These are phyloP conservation scores for Pemphigus obesinymphae DNA, from an alignment of 1,140 invertebrate species.

Conservation along the genomic window DNA sequence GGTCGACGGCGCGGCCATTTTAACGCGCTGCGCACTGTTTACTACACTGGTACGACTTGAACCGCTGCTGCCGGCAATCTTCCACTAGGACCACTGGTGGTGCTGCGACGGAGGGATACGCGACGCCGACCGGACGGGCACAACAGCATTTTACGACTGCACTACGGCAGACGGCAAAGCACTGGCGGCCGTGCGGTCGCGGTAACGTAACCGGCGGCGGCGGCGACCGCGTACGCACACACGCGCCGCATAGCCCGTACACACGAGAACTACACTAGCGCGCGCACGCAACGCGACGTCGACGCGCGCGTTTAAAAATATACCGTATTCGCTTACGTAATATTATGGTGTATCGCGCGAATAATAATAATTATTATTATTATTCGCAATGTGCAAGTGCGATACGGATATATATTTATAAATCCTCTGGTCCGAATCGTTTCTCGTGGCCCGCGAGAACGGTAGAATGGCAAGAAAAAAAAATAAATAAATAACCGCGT, in stretches of 20 bases:
- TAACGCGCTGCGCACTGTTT: neutral
- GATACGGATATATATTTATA: too few relatives aligned
- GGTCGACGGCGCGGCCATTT: neutral
- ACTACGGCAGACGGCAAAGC: neutral
- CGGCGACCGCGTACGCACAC: neutral
- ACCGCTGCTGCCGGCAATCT: too few relatives aligned
- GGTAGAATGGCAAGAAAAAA: too few relatives aligned
- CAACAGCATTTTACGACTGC: constrained; percentile 35
- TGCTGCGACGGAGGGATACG: too few relatives aligned
- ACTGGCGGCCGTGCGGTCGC: neutral
- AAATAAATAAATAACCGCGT: too few relatives aligned
- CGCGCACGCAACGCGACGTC: neutral
- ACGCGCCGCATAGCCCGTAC: neutral
- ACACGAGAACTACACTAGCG: neutral
- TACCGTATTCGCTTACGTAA: too few relatives aligned
- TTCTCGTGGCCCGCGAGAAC: too few relatives aligned
- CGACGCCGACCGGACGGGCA: constrained; percentile 4
- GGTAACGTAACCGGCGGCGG: neutral
- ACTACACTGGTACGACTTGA: neutral
- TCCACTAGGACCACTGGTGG: neutral
- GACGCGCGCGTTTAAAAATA: neutral
- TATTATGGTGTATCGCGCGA: too few relatives aligned
- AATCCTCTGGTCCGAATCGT: too few relatives aligned
- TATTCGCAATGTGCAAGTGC: too few relatives aligned
- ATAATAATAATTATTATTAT: too few relatives aligned